A percentile compares a stretch with the other conserved stretches of the same genome.
Evolutionary conservation across 2,888 invertebrate genomes (phyloP).

Genomic region (Epirrhoe alternata): DNA sequence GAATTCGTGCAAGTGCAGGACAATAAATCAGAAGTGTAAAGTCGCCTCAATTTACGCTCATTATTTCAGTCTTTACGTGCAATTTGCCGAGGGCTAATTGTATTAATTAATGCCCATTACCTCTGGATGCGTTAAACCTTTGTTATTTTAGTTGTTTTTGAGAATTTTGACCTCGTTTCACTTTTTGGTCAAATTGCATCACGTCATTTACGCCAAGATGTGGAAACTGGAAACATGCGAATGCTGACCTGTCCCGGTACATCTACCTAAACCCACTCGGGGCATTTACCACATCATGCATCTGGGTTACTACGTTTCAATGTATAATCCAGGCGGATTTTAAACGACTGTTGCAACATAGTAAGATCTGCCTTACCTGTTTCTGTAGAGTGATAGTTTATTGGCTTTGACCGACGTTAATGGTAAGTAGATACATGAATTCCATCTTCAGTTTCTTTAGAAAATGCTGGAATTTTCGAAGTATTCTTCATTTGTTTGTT

Average conservation of each 20-base stretch:
- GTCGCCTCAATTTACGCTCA: slow-evolving; percentile 83
- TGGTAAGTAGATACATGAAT: not conserved
- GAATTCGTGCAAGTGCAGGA: slow-evolving; percentile 80
- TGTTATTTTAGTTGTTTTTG: slow-evolving; percentile 64
- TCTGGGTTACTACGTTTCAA: slow-evolving; percentile 20
- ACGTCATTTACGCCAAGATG: slow-evolving; percentile 21
- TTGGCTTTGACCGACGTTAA: not conserved
- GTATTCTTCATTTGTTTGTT: not conserved
- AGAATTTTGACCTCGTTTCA: slow-evolving; percentile 58
- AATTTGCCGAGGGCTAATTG: slow-evolving; percentile 83
- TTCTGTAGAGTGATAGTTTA: not conserved
- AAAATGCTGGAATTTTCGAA: not conserved
- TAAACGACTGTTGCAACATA: slow-evolving; percentile 14
- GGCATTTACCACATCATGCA: slow-evolving; percentile 19
- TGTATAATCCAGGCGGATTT: slow-evolving; percentile 11
- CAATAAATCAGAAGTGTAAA: slow-evolving; percentile 85
- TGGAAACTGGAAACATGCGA: slow-evolving; percentile 14
- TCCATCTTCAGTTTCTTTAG: not conserved
- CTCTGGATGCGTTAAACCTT: slow-evolving; percentile 72
- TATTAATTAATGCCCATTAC: slow-evolving; percentile 83
- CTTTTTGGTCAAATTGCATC: slow-evolving; percentile 45
- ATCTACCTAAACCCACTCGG: slow-evolving; percentile 7
- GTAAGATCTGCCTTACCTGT: slow-evolving; percentile 8
- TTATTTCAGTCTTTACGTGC: slow-evolving; percentile 81
- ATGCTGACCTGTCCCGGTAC: slow-evolving; percentile 1